phyloP scores from a whole-genome alignment of 1,140 invertebrate species.

The Drosophila subpulchrella region DNA sequence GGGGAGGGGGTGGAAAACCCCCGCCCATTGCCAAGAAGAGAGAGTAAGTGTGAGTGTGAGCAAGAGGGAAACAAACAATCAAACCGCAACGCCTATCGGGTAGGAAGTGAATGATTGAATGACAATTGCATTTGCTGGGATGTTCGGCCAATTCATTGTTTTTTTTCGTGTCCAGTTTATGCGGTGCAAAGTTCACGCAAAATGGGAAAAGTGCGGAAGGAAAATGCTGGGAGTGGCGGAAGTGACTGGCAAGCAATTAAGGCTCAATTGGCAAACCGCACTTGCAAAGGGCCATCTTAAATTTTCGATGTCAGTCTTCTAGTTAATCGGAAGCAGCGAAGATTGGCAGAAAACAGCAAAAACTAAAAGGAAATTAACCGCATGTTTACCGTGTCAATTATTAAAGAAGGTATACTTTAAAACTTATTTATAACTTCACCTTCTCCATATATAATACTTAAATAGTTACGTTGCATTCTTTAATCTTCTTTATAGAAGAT shows the following conservation, averaged over 20 bases:
- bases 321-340: conserved; percentile 2
- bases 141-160: conserved; percentile 20
- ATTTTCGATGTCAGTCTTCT: not conserved
- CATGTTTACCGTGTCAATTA: not conserved
- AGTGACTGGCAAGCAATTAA: conserved; percentile 37
- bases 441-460: too few relatives aligned
- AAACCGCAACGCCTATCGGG: conserved; percentile 36
- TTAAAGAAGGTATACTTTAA: too few relatives aligned
- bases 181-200: conserved; percentile 23
- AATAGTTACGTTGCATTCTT: too few relatives aligned
- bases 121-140: conserved; percentile 50
- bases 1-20: not conserved
- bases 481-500: too few relatives aligned
- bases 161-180: conserved; percentile 10
- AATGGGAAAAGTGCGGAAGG: conserved; percentile 2
- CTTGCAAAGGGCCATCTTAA: not conserved
- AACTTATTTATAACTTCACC: too few relatives aligned
- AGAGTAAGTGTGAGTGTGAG: not conserved
- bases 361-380: not conserved
- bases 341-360: conserved; percentile 11
- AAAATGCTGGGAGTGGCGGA: conserved; percentile 14
- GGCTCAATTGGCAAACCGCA: conserved; percentile 20
- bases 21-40: too few relatives aligned
- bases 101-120: conserved; percentile 59
- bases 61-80: conserved; percentile 30